Percentiles rank a stretch among this genome's conserved stretches.
Conservation (phyloP, 2,888 invertebrate genomes). For the Argyresthia goedartella region DNA sequence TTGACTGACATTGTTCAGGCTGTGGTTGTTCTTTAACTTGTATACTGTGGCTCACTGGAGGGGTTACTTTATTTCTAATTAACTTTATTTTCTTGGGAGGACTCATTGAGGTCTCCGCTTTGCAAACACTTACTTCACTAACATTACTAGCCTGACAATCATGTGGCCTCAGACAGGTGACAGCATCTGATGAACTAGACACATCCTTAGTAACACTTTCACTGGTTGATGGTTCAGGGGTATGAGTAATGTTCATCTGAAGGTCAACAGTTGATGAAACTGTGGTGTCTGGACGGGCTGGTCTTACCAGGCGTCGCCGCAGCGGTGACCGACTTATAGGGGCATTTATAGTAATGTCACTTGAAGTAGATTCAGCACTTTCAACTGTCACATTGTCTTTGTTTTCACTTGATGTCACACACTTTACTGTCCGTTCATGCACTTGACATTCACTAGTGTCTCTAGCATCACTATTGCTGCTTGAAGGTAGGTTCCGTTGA, state of each 20-base stretch:
- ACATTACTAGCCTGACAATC: constrained; percentile 45
- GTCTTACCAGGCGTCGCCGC: constrained; percentile 46
- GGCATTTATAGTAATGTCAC: constrained; percentile 57
- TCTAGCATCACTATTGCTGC: constrained; percentile 38
- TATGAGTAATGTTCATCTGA: constrained; percentile 29
- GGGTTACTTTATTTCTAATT: constrained; percentile 48
- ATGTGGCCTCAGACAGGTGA: constrained; percentile 18
- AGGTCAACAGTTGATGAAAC: constrained; percentile 55
- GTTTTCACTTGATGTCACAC: constrained; percentile 56
- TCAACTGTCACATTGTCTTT: constrained; percentile 55
- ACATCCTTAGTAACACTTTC: constrained; percentile 53
- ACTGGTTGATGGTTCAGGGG: constrained; percentile 31
- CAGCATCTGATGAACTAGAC: constrained; percentile 61
- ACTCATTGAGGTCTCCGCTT: constrained; percentile 60
- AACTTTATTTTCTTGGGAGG: constrained; percentile 61
- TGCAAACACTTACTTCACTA: constrained; percentile 62
- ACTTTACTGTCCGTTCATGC: constrained; percentile 52
- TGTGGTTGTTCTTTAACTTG: constrained; percentile 19
- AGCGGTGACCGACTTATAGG: constrained; percentile 42
- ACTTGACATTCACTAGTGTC: constrained; percentile 37
- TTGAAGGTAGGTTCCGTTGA: constrained; percentile 22
- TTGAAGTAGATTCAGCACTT: constrained; percentile 61
- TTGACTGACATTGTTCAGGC: constrained; percentile 46
- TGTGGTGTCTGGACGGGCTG: constrained; percentile 56
- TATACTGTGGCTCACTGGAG: constrained; percentile 25